phyloP scores from a whole-genome alignment of 2,888 invertebrate species.

The Phaonia tiefii region DNA sequence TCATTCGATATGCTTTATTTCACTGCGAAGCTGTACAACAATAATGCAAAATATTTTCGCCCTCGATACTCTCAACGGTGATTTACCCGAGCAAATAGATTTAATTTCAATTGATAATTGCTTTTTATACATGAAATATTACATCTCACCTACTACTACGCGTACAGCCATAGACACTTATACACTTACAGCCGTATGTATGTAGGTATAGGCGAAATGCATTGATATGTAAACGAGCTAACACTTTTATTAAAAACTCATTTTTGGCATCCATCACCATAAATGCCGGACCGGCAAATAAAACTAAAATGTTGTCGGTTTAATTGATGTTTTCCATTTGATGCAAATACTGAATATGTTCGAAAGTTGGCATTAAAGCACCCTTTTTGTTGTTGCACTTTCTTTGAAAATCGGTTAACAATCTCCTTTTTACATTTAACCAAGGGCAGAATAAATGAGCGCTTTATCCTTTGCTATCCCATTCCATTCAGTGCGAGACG shows the following conservation, averaged over 20 bases:
- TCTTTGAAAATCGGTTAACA: slow-evolving; percentile 32
- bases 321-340: slow-evolving; percentile 34
- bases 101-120: slow-evolving; percentile 28
- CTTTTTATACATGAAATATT: slow-evolving; percentile 33
- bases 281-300: slow-evolving; percentile 27
- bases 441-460: slow-evolving; percentile 35
- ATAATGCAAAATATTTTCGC: slow-evolving; percentile 14
- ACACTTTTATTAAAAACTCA: slow-evolving; percentile 22
- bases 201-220: background rate
- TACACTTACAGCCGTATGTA: background rate
- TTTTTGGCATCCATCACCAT: slow-evolving; percentile 33
- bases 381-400: background rate
- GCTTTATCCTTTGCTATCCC: slow-evolving; percentile 26
- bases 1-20: slow-evolving; percentile 22
- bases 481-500: slow-evolving; percentile 21
- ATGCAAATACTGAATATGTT: background rate
- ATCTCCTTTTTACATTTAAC: slow-evolving; percentile 29
- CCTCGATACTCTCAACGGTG: slow-evolving; percentile 2
- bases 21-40: slow-evolving; percentile 8
- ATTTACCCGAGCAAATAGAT: slow-evolving; percentile 20
- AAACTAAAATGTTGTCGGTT: slow-evolving; percentile 38
- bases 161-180: background rate
- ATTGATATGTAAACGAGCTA: slow-evolving; percentile 4
- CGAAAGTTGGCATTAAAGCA: slow-evolving; percentile 5
- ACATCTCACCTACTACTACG: slow-evolving; percentile 18